Evolutionary conservation across 2,113 vertebrate species (phyloP).

Genomic region (Lamprotornis superbus): DNA sequence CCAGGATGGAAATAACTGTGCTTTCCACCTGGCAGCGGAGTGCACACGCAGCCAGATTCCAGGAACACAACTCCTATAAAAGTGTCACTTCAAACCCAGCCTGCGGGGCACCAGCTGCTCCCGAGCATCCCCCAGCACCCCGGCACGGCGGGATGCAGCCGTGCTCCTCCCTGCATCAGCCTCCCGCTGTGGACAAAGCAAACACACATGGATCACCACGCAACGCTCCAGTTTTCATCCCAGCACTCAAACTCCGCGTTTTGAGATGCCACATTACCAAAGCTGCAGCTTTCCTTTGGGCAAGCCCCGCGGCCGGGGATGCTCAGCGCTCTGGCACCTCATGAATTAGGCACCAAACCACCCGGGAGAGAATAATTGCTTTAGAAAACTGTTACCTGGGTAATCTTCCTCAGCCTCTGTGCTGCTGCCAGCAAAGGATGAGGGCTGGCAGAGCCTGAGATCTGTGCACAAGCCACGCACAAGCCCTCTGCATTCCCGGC

Average conservation of each 20-base stretch:
- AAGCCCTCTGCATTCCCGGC: background rate
- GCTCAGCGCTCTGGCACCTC: background rate
- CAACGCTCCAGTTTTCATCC: accelerated
- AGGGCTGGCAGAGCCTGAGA: background rate
- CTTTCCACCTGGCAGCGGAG: background rate
- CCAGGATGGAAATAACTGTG: background rate
- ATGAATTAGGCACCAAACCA: background rate
- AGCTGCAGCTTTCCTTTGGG: background rate
- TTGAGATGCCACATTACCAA: accelerated
- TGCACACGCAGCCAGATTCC: accelerated
- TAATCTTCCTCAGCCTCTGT: background rate
- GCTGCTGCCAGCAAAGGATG: background rate
- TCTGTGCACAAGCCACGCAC: background rate
- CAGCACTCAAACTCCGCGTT: accelerated
- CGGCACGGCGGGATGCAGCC: background rate
- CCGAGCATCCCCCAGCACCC: background rate
- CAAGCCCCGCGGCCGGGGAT: background rate
- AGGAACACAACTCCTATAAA: background rate
- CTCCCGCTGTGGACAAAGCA: accelerated
- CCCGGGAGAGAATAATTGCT: accelerated
- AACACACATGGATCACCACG: accelerated
- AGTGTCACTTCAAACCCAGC: background rate
- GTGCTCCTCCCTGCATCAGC: accelerated
- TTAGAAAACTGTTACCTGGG: background rate
- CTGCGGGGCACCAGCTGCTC: too few relatives aligned